A percentile compares a stretch with the other conserved stretches of the same genome.
Evolutionary conservation across 2,888 invertebrate species (phyloP).

Genomic region (Nomada fabriciana): DNA sequence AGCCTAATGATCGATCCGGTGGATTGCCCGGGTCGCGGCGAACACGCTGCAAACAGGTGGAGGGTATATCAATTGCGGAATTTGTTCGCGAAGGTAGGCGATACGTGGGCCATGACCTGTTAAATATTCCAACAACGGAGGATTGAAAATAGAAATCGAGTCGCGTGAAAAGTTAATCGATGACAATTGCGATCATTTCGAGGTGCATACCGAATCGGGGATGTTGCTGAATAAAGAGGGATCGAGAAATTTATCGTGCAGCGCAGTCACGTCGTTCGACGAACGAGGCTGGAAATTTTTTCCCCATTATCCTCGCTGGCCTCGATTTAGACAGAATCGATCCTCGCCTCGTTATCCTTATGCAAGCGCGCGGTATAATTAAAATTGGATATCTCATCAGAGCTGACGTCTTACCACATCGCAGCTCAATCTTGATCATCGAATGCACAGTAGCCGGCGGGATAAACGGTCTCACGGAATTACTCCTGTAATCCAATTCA

Average conservation of each 20-base stretch:
- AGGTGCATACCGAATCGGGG: not conserved
- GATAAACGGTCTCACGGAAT: not conserved
- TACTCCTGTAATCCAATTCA: not conserved
- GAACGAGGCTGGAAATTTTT: constrained; percentile 21
- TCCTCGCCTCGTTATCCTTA: constrained; percentile 60
- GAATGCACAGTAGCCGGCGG: too few relatives aligned
- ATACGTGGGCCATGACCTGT: not conserved
- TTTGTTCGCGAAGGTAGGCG: constrained; percentile 13
- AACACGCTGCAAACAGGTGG: not conserved
- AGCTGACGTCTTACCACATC: constrained; percentile 48
- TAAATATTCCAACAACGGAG: not conserved
- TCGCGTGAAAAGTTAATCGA: too few relatives aligned
- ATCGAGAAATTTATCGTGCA: constrained; percentile 12
- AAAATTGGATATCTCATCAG: constrained; percentile 58
- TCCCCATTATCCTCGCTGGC: constrained; percentile 30
- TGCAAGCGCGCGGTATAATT: constrained; percentile 60
- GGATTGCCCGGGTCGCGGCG: constrained; percentile 26
- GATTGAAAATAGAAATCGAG: too few relatives aligned
- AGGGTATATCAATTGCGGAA: constrained; percentile 48
- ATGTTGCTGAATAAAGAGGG: not conserved
- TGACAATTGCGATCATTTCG: too few relatives aligned
- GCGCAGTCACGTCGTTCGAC: constrained; percentile 22
- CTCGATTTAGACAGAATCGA: constrained; percentile 51
- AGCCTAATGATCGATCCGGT: constrained; percentile 48
- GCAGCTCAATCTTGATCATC: not conserved